Conservation (phyloP, 2,888 invertebrate species). For the Oscheius sp. region DNA sequence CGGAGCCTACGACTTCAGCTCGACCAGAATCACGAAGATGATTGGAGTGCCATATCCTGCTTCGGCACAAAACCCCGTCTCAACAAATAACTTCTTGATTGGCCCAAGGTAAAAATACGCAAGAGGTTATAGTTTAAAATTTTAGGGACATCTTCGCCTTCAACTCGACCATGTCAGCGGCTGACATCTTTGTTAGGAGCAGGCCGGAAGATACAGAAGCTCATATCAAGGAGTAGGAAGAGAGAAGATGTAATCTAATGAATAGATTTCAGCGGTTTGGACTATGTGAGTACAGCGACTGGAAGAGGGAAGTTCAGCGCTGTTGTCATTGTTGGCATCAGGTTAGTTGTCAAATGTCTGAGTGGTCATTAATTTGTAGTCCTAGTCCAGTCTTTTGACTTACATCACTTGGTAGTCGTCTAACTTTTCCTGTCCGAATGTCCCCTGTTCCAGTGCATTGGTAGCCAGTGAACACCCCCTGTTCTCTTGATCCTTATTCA, state of each 20-base stretch:
- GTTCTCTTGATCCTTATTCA: not conserved
- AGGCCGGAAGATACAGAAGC: not conserved
- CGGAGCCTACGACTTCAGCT: not conserved
- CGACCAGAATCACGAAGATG: not conserved
- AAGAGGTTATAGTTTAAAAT: not conserved
- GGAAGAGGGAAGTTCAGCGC: conserved; percentile 3
- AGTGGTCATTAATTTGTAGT: no score
- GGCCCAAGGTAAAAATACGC: not conserved
- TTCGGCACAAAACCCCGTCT: not conserved
- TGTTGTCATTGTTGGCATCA: conserved; percentile 24
- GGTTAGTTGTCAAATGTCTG: not conserved
- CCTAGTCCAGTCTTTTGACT: no score
- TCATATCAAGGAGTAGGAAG: conserved; percentile 1
- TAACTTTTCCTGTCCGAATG: no score
- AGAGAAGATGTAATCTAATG: not conserved
- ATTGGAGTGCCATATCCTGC: conserved; percentile 4
- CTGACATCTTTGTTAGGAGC: not conserved
- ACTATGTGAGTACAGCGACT: not conserved
- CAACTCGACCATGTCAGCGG: not conserved
- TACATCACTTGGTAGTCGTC: no score
- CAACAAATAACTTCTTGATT: not conserved
- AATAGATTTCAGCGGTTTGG: conserved; percentile 11
- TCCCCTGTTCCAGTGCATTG: not conserved
- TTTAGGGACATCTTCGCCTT: not conserved
- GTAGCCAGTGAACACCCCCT: not conserved